Evolutionary conservation across 2,797 vertebrate genomes (phyloP).

Genomic region (Rhynchotus rufescens): DNA sequence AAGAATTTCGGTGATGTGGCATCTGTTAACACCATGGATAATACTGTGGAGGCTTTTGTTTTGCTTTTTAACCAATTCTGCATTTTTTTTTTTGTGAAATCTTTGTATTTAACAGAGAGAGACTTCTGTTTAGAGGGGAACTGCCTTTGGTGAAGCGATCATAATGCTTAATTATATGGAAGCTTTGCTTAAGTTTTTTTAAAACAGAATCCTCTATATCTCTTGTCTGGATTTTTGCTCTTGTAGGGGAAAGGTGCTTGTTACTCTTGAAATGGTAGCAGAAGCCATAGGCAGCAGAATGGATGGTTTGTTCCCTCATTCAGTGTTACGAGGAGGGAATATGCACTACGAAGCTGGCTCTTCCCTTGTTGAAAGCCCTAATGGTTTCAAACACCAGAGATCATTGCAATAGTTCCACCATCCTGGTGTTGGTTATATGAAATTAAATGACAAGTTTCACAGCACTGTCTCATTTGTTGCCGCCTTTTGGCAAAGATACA

Average conservation of each 20-base stretch:
- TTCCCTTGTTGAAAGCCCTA: neutral
- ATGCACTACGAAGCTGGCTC: neutral
- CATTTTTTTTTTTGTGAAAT: neutral
- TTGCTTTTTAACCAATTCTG: neutral
- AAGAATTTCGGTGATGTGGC: neutral
- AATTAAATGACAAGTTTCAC: neutral
- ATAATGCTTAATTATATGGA: neutral
- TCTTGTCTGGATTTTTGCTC: neutral
- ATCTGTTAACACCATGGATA: neutral
- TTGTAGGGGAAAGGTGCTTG: neutral
- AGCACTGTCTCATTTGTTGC: neutral
- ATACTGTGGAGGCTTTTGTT: neutral
- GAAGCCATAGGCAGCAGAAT: neutral
- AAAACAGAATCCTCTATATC: neutral
- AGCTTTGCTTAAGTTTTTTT: neutral
- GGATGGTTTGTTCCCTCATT: neutral
- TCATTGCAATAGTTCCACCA: neutral
- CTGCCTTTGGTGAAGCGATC: neutral
- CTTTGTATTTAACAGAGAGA: neutral
- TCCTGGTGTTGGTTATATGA: neutral
- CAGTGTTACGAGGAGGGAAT: neutral
- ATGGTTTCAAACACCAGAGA: neutral
- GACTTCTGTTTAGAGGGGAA: neutral
- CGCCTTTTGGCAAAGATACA: neutral
- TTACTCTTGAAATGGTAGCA: neutral